phyloP scores from a whole-genome alignment of 2,797 vertebrate genomes.

The Gallinago solitaria region DNA sequence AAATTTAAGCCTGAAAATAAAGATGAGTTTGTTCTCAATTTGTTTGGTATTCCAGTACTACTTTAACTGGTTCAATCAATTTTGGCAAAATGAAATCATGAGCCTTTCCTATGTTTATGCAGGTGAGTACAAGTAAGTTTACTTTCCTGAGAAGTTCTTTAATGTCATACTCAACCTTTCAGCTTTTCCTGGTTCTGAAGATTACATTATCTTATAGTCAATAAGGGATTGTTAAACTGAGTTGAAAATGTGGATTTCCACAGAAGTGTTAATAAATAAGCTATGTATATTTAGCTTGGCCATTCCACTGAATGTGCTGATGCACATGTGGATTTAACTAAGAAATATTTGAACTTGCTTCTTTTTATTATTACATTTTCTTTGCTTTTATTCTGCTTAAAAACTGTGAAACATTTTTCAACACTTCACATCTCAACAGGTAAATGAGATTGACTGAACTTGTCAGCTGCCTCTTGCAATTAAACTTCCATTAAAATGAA shows the following conservation, averaged over 20 bases:
- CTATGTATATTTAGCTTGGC: neutral
- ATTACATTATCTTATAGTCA: neutral
- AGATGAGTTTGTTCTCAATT: neutral
- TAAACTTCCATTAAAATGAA: neutral
- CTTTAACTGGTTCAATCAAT: neutral
- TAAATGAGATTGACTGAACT: neutral
- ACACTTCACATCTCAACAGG: neutral
- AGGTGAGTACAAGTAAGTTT: neutral
- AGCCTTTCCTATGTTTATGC: neutral
- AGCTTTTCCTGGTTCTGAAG: neutral
- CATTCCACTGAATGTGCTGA: neutral
- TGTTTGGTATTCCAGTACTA: neutral
- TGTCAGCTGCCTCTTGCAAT: neutral
- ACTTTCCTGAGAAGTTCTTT: neutral
- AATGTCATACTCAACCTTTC: neutral
- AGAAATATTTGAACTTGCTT: neutral
- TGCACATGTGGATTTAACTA: accelerated
- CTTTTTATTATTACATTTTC: neutral
- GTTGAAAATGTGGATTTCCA: neutral
- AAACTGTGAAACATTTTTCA: neutral
- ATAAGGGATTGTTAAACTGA: neutral
- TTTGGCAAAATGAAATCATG: neutral
- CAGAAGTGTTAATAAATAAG: neutral
- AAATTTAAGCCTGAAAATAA: neutral
- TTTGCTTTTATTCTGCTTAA: neutral